These are phyloP conservation scores for Chalcis sispes DNA, from an alignment of 2,888 invertebrate genomes.

Conservation along the genomic window DNA sequence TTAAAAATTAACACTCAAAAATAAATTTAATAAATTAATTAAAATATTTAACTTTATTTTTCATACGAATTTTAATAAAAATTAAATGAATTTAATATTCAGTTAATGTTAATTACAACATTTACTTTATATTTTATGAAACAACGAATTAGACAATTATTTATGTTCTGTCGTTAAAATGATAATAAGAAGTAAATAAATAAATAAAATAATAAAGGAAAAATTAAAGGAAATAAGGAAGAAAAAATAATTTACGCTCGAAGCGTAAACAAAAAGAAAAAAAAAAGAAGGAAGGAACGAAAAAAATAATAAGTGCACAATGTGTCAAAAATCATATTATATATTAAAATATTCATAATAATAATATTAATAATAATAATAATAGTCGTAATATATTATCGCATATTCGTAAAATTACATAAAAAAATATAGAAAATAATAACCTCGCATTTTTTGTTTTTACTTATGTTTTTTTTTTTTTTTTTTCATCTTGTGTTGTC, in stretches of 20 bases:
- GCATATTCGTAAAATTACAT: slow-evolving; percentile 75
- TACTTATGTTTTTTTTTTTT: slow-evolving; percentile 54
- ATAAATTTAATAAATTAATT: too few species aligned
- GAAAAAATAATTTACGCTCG: slow-evolving; percentile 17
- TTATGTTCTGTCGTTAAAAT: too few species aligned
- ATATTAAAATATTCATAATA: slow-evolving; percentile 75
- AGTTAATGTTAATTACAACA: too few species aligned
- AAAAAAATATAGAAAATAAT: slow-evolving; percentile 77
- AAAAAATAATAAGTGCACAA: slow-evolving; percentile 71
- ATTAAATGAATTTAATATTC: too few species aligned
- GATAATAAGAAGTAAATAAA: background rate
- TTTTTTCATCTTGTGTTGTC: slow-evolving; percentile 44
- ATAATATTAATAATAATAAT: slow-evolving; percentile 65
- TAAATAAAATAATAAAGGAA: slow-evolving; percentile 13
- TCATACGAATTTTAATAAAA: too few species aligned
- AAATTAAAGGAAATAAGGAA: slow-evolving; percentile 21
- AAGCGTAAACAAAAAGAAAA: slow-evolving; percentile 35
- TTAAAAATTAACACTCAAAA: too few species aligned
- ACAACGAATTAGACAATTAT: too few species aligned
- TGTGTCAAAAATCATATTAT: slow-evolving; percentile 74
- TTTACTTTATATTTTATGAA: too few species aligned
- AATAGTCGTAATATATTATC: slow-evolving; percentile 65
- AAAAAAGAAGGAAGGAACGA: slow-evolving; percentile 39
- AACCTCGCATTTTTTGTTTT: slow-evolving; percentile 68
- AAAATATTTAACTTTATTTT: too few species aligned